Evolutionary conservation across 2,113 vertebrate genomes (phyloP), one percentile per base, ranked within the genome.

Genomic region (Chaetorhynchus papuensis): DNA sequence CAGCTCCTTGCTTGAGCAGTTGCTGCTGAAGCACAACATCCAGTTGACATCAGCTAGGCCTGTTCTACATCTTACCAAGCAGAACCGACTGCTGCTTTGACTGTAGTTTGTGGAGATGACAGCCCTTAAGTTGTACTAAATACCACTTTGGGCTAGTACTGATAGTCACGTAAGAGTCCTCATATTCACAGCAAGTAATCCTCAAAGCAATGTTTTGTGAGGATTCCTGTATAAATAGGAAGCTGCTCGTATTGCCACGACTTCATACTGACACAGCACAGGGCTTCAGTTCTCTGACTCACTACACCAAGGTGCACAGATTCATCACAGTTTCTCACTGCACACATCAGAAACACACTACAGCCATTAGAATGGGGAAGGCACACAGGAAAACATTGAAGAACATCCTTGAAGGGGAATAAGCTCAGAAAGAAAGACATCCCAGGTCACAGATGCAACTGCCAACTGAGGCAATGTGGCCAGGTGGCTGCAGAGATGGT

Each of bases 121-220:
- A 75, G 7, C 31, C 35, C 35, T 57, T 1, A 52, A 56, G 18
- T 9, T 28, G 27, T 19, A 22, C 24, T 37, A 19, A 17, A 13
- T 41, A 39, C 33, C 27, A n/a, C 61, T 87, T 23, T 8, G 10
- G 39, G 35, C 37, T 59, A 5, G 11, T 64, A 24, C 47, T 57
- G 53, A 13, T 53, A 37, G 27, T 11, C 21, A 23, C 0, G 0
- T 10, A 31, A 42, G 30, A 42, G 14, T 65, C 33, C 23, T 30
- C 28, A 2, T 37, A 24, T 13, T 75, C 47, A 52, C 50, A 71
- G 31, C 60, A 53, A 53, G 11, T 45, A 27, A 33, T 56, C 37
- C 31, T 61, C 53, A 39, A 17, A 59, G 50, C 75, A 45, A 0
- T 18, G 20, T 45, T 80, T 28, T 30, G 12, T 4, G 14, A 85